phyloP scores from a whole-genome alignment of 2,113 vertebrate species.

The Ornithorhynchus anatinus region DNA sequence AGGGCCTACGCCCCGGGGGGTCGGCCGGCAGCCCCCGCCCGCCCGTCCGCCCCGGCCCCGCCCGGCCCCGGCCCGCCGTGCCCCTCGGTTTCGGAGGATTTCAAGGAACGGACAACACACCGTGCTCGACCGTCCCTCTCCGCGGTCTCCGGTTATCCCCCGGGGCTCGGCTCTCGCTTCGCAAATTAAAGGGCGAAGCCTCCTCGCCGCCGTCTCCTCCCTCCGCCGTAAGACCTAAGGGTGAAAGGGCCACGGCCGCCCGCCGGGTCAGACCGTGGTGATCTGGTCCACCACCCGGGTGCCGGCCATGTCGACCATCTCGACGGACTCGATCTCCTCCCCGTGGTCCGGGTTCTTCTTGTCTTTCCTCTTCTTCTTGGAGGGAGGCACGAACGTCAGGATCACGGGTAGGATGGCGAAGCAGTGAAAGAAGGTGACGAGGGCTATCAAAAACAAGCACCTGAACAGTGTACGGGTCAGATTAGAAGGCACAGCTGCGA shows the following conservation, averaged over 20 bases:
- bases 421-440: slow-evolving; percentile 97
- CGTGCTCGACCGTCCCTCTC: slow-evolving; percentile 37
- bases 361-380: slow-evolving; percentile 88
- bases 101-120: slow-evolving; percentile 51
- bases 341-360: slow-evolving; percentile 81
- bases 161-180: too few relatives aligned
- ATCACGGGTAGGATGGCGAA: slow-evolving; percentile 98
- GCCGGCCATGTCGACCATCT: slow-evolving; percentile 97
- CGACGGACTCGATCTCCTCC: slow-evolving; percentile 95
- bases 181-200: too few relatives aligned
- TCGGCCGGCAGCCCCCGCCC: too few relatives aligned
- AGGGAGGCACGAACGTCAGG: slow-evolving; percentile 96
- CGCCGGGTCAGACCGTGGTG: slow-evolving; percentile 91
- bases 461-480: slow-evolving; percentile 97
- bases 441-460: slow-evolving; percentile 96
- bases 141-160: slow-evolving; percentile 51
- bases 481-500: slow-evolving; percentile 95
- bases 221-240: slow-evolving; percentile 72
- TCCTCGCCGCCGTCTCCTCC: slow-evolving; percentile 57
- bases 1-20: too few relatives aligned
- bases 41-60: too few relatives aligned
- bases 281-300: slow-evolving; percentile 97
- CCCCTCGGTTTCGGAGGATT: too few relatives aligned
- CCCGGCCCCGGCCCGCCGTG: too few relatives aligned
- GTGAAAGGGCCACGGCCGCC: slow-evolving; percentile 69